Conservation (phyloP, 2,888 invertebrate species). For the Apeira syringaria region DNA sequence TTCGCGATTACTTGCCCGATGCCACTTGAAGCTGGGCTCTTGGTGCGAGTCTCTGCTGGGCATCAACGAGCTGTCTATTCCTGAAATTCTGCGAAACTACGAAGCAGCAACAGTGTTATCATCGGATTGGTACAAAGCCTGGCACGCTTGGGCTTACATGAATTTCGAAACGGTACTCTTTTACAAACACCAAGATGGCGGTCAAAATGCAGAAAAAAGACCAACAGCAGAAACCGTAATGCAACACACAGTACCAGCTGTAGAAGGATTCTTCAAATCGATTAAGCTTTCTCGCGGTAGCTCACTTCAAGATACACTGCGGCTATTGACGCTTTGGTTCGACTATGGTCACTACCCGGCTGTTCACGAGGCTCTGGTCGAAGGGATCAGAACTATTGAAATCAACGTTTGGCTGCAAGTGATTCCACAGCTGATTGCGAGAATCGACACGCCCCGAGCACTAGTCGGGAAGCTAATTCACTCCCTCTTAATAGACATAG, state of each 20-base stretch:
- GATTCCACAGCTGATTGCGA: slow-evolving; percentile 98
- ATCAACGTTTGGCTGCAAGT: slow-evolving; percentile 99
- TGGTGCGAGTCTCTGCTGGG: slow-evolving; percentile 96
- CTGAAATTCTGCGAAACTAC: slow-evolving; percentile 90
- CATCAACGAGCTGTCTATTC: slow-evolving; percentile 90
- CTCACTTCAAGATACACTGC: slow-evolving; percentile 97
- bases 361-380: slow-evolving; percentile 96
- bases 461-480: slow-evolving; percentile 96
- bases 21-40: slow-evolving; percentile 96
- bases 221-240: slow-evolving; percentile 81
- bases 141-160: slow-evolving; percentile 99
- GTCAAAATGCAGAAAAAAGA: slow-evolving; percentile 38
- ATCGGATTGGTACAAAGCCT: slow-evolving; percentile 97
- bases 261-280: slow-evolving; percentile 97
- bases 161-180: slow-evolving; percentile 96
- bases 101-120: slow-evolving; percentile 93
- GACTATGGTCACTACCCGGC: slow-evolving; percentile 97
- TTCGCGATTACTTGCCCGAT: slow-evolving; percentile 87
- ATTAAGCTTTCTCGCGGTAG: slow-evolving; percentile 96
- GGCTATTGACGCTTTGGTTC: slow-evolving; percentile 98
- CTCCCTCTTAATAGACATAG: slow-evolving; percentile 96
- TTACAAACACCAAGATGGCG: slow-evolving; percentile 78
- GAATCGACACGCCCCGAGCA: slow-evolving; percentile 96
- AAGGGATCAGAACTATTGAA: slow-evolving; percentile 96
- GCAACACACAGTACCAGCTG: slow-evolving; percentile 95